Evolutionary conservation across 2,888 invertebrate genomes (phyloP).

Genomic region (Tetragonula carbonaria): DNA sequence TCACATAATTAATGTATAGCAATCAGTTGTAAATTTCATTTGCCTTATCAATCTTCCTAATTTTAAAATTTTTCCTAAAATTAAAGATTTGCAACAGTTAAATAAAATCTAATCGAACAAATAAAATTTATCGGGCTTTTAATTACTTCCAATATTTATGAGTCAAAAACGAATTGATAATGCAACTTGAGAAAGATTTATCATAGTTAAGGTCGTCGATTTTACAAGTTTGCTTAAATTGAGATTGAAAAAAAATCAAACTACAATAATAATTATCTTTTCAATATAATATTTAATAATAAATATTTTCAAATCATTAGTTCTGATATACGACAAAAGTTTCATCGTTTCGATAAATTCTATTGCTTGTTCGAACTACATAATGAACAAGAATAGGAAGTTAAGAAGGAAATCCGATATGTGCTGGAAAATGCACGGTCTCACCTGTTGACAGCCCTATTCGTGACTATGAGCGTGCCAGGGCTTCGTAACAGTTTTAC

Average conservation of each 20-base stretch:
- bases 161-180: background rate
- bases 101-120: background rate
- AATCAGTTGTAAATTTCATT: background rate
- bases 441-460: conserved; percentile 67
- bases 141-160: background rate
- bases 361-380: conserved; percentile 12
- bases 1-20: background rate
- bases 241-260: background rate
- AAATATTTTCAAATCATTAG: background rate
- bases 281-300: background rate
- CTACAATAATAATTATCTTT: background rate
- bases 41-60: background rate
- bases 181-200: background rate
- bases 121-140: background rate
- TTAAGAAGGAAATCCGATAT: conserved; percentile 53
- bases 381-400: conserved; percentile 46
- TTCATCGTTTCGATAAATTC: conserved; percentile 25
- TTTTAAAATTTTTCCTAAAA: too few relatives aligned
- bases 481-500: conserved; percentile 26
- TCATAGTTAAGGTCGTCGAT: background rate
- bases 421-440: conserved; percentile 45
- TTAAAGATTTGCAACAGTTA: too few relatives aligned
- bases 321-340: background rate
- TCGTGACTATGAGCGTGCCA: conserved; percentile 52
- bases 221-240: background rate